Base-by-base conservation (phyloP, 2,113 vertebrate genomes). In the Podiceps cristatus region DNA sequence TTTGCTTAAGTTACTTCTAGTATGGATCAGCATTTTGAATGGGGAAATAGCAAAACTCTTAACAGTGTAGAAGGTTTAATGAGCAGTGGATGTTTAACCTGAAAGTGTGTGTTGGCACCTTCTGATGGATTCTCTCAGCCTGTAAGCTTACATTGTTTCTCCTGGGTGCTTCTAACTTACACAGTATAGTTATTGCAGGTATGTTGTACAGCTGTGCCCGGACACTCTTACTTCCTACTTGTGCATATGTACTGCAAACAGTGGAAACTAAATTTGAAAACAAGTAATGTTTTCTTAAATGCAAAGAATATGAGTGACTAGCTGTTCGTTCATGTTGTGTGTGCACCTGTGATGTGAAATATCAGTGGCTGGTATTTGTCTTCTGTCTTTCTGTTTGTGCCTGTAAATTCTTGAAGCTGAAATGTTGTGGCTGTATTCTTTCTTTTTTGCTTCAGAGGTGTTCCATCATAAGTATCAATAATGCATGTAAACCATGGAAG, bases 1-100 rank as follows among this genome's bases (percentile, higher is more conserved):
- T 56, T 83, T 95, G 25, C 66, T 67, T 72, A 92, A 94, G 62
- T 94, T 83, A 29, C 35, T 68, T 62, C 12, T 35, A 31, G 31
- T 63, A 15, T 79, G 79, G 58, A 47, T 79, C 8, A 25, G 42
- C 5, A 7, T 63, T 74, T 77, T 63, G 27, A 59, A 71, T 35
- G 16, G 42, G 31, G 31, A 83, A 83, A 18, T 10, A 47, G n/a
- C 23, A 55, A 22, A 82, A 44, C 52, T 42, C 37, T 40, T 33
- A 24, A 27, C 18, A 49, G n/a, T 19, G 13, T 72, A 47, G 47
- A 40, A 62, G 8, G 24, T 18, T 72, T 73, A 67, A 44, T 18
- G n/a, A 55, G n/a, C 53, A 49, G 73, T 74, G 55, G 16, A 7
- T 63, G 35, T 33, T 90, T 74, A 67, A 24, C 53, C 12, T 50